These are phyloP conservation scores for Cyprinella venusta DNA, from an alignment of 2,797 vertebrate species.

Conservation along the genomic window DNA sequence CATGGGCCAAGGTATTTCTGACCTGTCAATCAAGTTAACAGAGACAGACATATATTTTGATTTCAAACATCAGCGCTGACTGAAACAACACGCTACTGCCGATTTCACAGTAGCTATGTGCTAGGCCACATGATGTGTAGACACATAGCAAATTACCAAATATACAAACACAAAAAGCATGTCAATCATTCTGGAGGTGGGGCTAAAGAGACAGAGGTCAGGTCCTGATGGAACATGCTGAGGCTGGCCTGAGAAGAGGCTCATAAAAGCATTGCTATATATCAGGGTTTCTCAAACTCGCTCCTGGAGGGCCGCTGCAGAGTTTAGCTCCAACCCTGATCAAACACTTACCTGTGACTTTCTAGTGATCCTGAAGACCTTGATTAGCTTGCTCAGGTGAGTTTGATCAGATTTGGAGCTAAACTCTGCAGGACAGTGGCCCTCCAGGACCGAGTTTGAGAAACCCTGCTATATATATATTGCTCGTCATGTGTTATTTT, in stretches of 20 bases:
- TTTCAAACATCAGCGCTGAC: slow-evolving; percentile 46
- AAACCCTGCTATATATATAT: not conserved
- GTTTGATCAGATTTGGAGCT: too few species aligned
- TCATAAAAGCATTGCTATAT: not conserved
- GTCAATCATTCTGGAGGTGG: slow-evolving; percentile 32
- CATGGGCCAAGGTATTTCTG: slow-evolving; percentile 18
- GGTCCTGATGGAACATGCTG: slow-evolving; percentile 21
- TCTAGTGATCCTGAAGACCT: too few species aligned
- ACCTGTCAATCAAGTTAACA: slow-evolving; percentile 62
- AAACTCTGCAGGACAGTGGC: too few species aligned
- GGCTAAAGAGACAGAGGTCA: slow-evolving; percentile 18
- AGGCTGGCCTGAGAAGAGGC: not conserved
- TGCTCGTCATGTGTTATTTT: not conserved
- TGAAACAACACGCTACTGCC: slow-evolving; percentile 55
- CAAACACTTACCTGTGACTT: too few species aligned
- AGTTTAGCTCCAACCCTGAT: too few species aligned
- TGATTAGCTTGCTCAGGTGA: too few species aligned
- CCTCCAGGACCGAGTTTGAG: too few species aligned
- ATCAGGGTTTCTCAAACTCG: too few species aligned
- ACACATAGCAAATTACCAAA: slow-evolving; percentile 58
- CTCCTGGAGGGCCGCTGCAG: too few species aligned
- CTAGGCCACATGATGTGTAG: slow-evolving; percentile 39
- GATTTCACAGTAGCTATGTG: slow-evolving; percentile 51
- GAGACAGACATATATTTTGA: slow-evolving; percentile 50
- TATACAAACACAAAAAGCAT: slow-evolving; percentile 47